These are phyloP conservation scores for Monomorium pharaonis DNA, from an alignment of 1,140 invertebrate genomes.

Conservation along the genomic window DNA sequence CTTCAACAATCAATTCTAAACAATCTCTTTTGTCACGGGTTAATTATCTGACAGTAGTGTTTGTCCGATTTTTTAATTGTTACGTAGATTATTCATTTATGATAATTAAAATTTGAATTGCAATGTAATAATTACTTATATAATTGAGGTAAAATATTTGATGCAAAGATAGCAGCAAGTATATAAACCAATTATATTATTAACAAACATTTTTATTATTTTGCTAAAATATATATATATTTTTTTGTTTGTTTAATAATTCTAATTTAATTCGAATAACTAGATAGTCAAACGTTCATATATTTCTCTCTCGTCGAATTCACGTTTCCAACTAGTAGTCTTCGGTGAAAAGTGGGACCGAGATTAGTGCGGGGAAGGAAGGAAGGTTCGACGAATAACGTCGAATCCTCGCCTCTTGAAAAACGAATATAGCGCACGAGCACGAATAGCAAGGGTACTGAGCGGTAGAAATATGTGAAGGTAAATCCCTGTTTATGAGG, in stretches of 20 bases:
- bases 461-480: constrained; percentile 64
- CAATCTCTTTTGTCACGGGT: background rate
- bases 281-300: background rate
- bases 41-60: background rate
- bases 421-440: constrained; percentile 57
- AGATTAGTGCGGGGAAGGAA: background rate
- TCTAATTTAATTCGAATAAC: background rate
- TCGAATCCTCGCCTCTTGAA: constrained; percentile 54
- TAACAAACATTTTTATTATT: background rate
- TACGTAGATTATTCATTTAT: background rate
- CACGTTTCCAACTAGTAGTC: background rate
- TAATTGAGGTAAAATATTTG: background rate
- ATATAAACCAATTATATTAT: background rate
- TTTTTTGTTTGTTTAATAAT: background rate
- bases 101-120: background rate
- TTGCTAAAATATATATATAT: background rate
- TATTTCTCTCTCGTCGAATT: constrained; percentile 15
- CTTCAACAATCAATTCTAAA: constrained; percentile 23
- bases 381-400: constrained; percentile 54
- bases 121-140: background rate
- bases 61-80: background rate
- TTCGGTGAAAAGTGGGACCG: background rate
- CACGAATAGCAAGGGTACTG: constrained; percentile 49
- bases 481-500: constrained; percentile 73
- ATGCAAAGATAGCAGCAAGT: background rate